These are phyloP conservation scores for Oscheius sp. DNA, from an alignment of 2,888 invertebrate genomes.

Conservation along the genomic window DNA sequence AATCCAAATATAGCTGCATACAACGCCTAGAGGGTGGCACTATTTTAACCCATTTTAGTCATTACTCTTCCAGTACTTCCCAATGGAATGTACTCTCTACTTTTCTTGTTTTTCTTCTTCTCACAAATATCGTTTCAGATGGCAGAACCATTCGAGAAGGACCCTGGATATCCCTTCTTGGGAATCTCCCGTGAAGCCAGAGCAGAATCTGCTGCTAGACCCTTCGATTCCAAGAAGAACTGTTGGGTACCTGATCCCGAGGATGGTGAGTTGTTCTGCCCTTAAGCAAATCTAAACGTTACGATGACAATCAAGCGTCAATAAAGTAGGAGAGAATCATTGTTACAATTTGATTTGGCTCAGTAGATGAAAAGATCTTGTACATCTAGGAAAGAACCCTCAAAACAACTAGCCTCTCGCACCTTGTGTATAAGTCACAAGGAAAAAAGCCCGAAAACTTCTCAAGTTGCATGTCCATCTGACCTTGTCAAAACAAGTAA, in stretches of 20 bases:
- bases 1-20: not conserved
- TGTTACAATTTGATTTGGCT: no score
- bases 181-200: conserved; percentile 53
- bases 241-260: conserved; percentile 99
- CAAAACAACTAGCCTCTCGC: no score
- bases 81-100: not conserved
- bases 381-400: no score
- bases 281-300: no score
- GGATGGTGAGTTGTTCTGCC: conserved; percentile 78
- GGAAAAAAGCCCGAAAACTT: no score
- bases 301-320: no score
- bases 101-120: not conserved
- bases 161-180: conserved; percentile 65
- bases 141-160: conserved; percentile 59
- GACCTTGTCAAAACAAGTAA: no score
- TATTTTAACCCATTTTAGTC: not conserved
- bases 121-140: not conserved
- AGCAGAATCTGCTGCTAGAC: conserved; percentile 60
- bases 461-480: no score
- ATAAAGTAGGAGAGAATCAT: no score
- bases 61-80: not conserved
- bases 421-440: no score
- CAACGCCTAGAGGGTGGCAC: not conserved
- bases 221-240: conserved; percentile 92
- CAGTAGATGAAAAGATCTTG: no score